Percentiles rank a stretch among this genome's conserved stretches.
Conservation (phyloP, 1,140 invertebrate species). For the Halictus rubicundus region DNA sequence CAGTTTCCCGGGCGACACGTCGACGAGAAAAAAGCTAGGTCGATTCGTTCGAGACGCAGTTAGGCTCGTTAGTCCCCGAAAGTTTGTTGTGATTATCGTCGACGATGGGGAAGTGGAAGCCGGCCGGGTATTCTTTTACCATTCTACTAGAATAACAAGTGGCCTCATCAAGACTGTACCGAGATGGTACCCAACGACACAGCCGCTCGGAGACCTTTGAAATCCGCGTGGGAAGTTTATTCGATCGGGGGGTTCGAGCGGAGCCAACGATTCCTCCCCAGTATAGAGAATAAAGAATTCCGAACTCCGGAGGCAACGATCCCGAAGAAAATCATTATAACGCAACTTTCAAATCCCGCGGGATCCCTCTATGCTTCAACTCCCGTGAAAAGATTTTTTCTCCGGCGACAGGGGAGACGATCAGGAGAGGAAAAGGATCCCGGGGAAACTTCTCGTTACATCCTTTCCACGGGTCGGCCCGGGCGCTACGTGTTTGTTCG, state of each 20-base stretch:
- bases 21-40: no score
- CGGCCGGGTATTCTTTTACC: not conserved
- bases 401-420: constrained; percentile 13
- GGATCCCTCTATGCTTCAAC: constrained; percentile 28
- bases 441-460: constrained; percentile 52
- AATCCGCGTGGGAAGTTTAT: constrained; percentile 1
- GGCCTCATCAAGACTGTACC: not conserved
- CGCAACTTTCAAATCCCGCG: constrained; percentile 50
- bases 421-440: constrained; percentile 21
- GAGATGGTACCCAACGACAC: not conserved
- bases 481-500: constrained; percentile 25
- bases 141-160: not conserved
- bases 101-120: not conserved
- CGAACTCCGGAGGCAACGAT: constrained; percentile 2
- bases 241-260: not conserved
- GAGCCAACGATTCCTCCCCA: not conserved
- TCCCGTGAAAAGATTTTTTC: constrained; percentile 34
- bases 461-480: not conserved
- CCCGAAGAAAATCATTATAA: constrained; percentile 52
- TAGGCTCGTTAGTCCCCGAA: not conserved
- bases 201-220: not conserved
- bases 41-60: no score
- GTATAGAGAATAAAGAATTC: constrained; percentile 23
- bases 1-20: no score
- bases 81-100: not conserved